These are phyloP conservation scores for Aplysina aerophoba DNA, from an alignment of 37 sponge, comb jelly and placozoan species.

Conservation along the genomic window DNA sequence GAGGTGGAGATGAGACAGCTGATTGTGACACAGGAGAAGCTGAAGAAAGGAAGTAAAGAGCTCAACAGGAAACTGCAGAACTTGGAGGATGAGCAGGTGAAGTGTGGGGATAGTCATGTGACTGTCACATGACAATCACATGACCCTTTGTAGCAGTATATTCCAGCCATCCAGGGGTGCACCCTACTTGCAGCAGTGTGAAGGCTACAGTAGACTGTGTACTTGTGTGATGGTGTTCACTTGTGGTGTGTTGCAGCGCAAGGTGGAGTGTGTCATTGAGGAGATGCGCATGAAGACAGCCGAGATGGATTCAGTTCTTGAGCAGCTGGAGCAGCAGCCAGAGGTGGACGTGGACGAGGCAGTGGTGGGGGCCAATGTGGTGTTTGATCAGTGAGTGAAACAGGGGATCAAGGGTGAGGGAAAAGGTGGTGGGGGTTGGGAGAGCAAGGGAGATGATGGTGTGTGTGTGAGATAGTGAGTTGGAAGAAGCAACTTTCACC, in stretches of 20 bases:
- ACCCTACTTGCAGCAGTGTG: no score
- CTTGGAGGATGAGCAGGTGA: conserved; percentile 82
- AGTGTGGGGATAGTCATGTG: no score
- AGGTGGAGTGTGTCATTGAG: conserved; percentile 72
- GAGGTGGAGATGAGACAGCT: conserved; percentile 85
- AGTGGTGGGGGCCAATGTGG: conserved; percentile 72
- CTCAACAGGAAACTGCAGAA: conserved; percentile 72
- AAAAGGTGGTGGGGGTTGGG: no score
- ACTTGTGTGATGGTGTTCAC: no score
- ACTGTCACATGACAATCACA: no score
- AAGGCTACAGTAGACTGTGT: no score
- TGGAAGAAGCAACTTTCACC: no score
- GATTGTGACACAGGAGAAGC: conserved; percentile 70
- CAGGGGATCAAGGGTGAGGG: no score
- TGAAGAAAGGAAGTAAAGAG: conserved; percentile 72
- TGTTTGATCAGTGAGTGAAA: conserved; percentile 90
- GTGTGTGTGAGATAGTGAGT: no score
- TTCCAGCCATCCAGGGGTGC: no score
- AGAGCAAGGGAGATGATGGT: no score
- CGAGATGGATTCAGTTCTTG: conserved; percentile 68
- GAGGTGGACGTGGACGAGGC: conserved; percentile 85
- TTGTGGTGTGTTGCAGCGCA: conserved; percentile 42
- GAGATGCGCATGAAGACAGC: conserved; percentile 71
- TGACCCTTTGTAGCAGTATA: no score
- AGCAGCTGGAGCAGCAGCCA: conserved; percentile 75